Evolutionary conservation across 2,113 vertebrate species (phyloP).

Genomic region (Corythornis cristatus): DNA sequence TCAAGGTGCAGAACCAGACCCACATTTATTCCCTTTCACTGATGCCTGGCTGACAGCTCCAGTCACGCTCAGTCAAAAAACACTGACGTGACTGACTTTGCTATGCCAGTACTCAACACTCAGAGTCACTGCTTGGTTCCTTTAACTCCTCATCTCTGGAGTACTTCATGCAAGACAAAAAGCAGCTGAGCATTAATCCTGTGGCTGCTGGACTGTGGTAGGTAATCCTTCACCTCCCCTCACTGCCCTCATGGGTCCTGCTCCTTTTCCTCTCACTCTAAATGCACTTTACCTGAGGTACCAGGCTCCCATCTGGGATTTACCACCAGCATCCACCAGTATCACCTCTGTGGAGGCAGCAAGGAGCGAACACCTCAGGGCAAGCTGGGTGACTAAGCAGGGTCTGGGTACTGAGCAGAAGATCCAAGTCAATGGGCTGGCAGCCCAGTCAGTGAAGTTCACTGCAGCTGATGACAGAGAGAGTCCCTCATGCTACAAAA

Average conservation of each 20-base stretch:
- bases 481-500: neutral
- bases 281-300: neutral
- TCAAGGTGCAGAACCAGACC: neutral
- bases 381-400: neutral
- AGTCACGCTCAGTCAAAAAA: neutral
- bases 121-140: accelerated
- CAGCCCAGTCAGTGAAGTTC: neutral
- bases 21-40: neutral
- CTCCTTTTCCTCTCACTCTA: neutral
- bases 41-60: neutral
- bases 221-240: neutral
- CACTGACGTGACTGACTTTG: neutral
- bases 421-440: neutral
- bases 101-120: accelerated
- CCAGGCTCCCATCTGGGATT: neutral
- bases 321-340: neutral
- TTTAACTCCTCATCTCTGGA: neutral
- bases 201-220: neutral
- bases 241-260: accelerated
- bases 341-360: accelerated
- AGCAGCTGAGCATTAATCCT: neutral
- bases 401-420: neutral
- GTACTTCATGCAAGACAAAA: neutral
- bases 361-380: accelerated
- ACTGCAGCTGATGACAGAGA: neutral